A percentile compares a stretch with the other conserved stretches of the same genome.
phyloP scores from a whole-genome alignment of 1,140 invertebrate species.

The Sogatella furcifera region DNA sequence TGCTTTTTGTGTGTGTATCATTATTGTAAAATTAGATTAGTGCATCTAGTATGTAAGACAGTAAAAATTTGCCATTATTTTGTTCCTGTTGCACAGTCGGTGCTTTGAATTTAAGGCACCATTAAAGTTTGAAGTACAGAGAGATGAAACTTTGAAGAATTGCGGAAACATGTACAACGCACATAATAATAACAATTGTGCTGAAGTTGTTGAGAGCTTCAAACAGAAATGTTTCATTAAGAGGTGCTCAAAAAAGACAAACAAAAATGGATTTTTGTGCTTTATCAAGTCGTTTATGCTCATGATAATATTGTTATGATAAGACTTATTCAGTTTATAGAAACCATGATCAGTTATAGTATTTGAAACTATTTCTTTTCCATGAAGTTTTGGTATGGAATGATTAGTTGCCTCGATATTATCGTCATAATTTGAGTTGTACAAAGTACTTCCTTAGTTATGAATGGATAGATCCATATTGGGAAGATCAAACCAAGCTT shows the following conservation, averaged over 20 bases:
- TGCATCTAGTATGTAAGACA: too few species aligned
- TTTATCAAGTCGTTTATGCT: conserved; percentile 1
- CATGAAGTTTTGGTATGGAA: not conserved
- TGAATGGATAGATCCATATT: not conserved
- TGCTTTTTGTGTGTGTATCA: too few species aligned
- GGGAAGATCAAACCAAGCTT: too few species aligned
- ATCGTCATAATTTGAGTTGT: not conserved
- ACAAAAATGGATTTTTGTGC: not conserved
- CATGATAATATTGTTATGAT: not conserved
- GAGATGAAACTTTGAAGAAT: too few species aligned
- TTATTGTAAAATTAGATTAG: too few species aligned
- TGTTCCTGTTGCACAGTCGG: not conserved
- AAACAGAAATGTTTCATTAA: not conserved
- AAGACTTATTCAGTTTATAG: not conserved
- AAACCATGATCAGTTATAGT: not conserved
- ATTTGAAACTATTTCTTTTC: not conserved
- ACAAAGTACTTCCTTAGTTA: not conserved
- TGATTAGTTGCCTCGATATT: not conserved
- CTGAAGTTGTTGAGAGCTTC: not conserved
- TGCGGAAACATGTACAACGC: too few species aligned
- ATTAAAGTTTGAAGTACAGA: not conserved
- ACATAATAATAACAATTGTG: too few species aligned
- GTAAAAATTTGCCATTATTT: too few species aligned
- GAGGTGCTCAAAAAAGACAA: not conserved
- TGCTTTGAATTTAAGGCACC: not conserved